These are phyloP conservation scores for Ephydatia muelleri DNA, from an alignment of 37 sponge, comb jelly and placozoan species.

Conservation along the genomic window DNA sequence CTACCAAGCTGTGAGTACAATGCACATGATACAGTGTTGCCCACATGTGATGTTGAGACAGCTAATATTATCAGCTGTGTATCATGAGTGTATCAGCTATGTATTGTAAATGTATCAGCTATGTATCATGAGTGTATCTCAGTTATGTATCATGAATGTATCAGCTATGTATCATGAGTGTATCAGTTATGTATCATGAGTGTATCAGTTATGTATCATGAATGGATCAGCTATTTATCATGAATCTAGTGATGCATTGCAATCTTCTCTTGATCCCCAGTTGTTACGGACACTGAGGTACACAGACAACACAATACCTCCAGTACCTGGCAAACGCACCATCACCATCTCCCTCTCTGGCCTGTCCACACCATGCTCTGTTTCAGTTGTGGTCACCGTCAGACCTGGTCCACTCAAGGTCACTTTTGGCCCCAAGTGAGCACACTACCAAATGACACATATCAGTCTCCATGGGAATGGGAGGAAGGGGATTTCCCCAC, in stretches of 20 bases:
- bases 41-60: too few species aligned
- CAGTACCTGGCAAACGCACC: neutral
- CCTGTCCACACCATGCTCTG: neutral
- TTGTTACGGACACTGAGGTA: constrained; percentile 38
- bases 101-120: too few species aligned
- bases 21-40: neutral
- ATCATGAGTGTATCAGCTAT: too few species aligned
- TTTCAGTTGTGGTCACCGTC: neutral
- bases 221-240: too few species aligned
- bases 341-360: constrained; percentile 16
- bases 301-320: constrained; percentile 26
- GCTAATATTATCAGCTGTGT: too few species aligned
- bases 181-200: too few species aligned
- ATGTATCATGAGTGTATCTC: too few species aligned
- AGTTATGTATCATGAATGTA: too few species aligned
- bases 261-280: constrained; percentile 2
- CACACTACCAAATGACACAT: neutral
- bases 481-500: too few species aligned
- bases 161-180: too few species aligned
- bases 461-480: neutral
- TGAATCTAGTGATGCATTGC: neutral
- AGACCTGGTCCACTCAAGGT: neutral
- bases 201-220: too few species aligned
- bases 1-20: neutral
- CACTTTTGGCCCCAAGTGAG: neutral